These are phyloP conservation scores for Percopsis transmontana DNA, from an alignment of 2,113 vertebrate genomes.

Conservation along the genomic window DNA sequence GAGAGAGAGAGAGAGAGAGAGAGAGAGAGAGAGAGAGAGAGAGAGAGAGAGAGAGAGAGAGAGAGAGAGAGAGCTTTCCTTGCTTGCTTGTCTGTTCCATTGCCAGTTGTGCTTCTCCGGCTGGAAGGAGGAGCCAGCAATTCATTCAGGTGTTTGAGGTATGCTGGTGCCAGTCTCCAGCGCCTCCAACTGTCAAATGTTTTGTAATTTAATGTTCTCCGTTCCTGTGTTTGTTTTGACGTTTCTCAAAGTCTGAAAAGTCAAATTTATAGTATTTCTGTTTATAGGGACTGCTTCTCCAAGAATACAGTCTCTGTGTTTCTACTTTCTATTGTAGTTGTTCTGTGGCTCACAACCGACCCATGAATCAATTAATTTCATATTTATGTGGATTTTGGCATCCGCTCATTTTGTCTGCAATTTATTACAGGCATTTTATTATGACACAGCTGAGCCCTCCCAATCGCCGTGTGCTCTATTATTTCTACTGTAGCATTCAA, in stretches of 20 bases:
- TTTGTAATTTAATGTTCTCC: not conserved
- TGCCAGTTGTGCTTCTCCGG: constrained; percentile 45
- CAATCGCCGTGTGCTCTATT: constrained; percentile 7
- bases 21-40: too few relatives aligned
- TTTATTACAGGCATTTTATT: constrained; percentile 1
- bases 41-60: too few relatives aligned
- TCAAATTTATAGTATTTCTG: not conserved
- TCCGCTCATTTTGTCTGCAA: not conserved
- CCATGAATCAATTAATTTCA: not conserved
- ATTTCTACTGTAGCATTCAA: constrained; percentile 18
- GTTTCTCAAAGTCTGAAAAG: not conserved
- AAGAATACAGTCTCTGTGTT: not conserved
- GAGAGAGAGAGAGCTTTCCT: not conserved
- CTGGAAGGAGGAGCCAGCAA: not conserved
- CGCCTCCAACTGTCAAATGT: too few relatives aligned
- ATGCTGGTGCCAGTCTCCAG: too few relatives aligned
- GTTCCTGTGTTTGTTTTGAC: not conserved
- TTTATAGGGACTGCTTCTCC: not conserved
- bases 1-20: too few relatives aligned
- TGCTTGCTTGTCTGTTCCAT: constrained; percentile 26
- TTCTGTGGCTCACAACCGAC: not conserved
- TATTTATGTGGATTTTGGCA: constrained; percentile 4
- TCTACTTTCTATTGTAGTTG: not conserved
- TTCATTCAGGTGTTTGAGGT: too few relatives aligned
- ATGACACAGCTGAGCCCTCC: not conserved